These are phyloP conservation scores for Sebastes kiyomatsui DNA, from an alignment of 2,797 vertebrate species.

Conservation along the genomic window DNA sequence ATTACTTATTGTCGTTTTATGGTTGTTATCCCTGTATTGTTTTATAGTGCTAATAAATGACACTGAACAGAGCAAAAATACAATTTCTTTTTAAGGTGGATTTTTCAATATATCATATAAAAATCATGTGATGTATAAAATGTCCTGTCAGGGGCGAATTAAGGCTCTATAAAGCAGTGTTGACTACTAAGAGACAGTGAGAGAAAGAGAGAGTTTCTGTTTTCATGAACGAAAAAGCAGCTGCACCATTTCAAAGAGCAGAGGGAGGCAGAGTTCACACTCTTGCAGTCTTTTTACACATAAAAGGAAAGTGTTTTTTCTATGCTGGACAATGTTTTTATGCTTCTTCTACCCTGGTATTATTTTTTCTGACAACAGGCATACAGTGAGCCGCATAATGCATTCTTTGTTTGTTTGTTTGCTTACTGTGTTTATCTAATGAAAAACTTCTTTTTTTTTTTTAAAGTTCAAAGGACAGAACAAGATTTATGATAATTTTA, in stretches of 20 bases:
- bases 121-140: background rate
- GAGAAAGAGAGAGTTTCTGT: background rate
- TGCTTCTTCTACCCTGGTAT: background rate
- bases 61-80: background rate
- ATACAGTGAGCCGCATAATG: background rate
- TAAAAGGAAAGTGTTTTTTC: background rate
- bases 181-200: background rate
- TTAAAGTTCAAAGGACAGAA: too few species aligned
- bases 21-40: background rate
- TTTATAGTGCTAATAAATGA: slow-evolving; percentile 11
- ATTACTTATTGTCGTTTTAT: slow-evolving; percentile 13
- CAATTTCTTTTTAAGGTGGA: background rate
- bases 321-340: background rate
- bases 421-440: too few species aligned
- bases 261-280: slow-evolving; percentile 9
- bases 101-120: slow-evolving; percentile 1
- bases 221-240: slow-evolving; percentile 17
- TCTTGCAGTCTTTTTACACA: background rate
- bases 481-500: background rate
- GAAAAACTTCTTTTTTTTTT: too few species aligned
- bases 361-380: background rate
- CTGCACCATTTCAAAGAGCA: slow-evolving; percentile 19
- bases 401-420: background rate
- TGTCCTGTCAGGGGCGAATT: background rate
- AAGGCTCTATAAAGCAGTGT: background rate